Conservation (phyloP, 2,797 vertebrate species). For the Clarias laeviceps region DNA sequence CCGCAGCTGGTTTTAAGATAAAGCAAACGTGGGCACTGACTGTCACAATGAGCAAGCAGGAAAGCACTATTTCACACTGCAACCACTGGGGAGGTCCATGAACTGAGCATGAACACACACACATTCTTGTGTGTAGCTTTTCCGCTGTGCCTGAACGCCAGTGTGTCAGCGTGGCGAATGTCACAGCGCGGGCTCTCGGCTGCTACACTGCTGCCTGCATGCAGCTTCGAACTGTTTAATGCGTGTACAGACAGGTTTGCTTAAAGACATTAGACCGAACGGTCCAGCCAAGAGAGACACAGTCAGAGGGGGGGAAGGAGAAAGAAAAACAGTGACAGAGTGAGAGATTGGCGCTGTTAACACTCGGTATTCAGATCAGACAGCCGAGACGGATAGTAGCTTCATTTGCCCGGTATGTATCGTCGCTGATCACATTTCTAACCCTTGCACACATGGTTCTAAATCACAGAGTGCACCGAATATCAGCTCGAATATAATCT, state of each 20-base stretch:
- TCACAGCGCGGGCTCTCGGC: conserved; percentile 19
- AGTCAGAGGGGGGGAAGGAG: not conserved
- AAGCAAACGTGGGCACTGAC: not conserved
- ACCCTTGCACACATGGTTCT: not conserved
- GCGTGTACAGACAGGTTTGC: conserved; percentile 57
- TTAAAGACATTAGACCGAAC: conserved; percentile 60
- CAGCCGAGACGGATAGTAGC: not conserved
- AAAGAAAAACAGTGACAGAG: not conserved
- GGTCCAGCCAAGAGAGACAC: conserved; percentile 40
- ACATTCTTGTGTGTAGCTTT: conserved; percentile 8
- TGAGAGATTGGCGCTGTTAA: not conserved
- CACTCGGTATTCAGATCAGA: not conserved
- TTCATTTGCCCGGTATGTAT: not conserved
- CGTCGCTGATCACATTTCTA: not conserved
- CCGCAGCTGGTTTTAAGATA: not conserved
- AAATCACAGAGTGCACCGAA: not conserved
- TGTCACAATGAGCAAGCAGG: too few species aligned
- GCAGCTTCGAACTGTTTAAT: conserved; percentile 45
- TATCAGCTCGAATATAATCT: not conserved
- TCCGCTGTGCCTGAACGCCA: not conserved
- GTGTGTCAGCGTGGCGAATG: conserved; percentile 25
- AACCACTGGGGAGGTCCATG: not conserved
- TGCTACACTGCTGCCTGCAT: conserved; percentile 31
- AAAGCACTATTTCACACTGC: not conserved
- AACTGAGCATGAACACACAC: conserved; percentile 4